Conservation (phyloP, 2,888 invertebrate genomes). For the Dasysyrphus albostriatus region DNA sequence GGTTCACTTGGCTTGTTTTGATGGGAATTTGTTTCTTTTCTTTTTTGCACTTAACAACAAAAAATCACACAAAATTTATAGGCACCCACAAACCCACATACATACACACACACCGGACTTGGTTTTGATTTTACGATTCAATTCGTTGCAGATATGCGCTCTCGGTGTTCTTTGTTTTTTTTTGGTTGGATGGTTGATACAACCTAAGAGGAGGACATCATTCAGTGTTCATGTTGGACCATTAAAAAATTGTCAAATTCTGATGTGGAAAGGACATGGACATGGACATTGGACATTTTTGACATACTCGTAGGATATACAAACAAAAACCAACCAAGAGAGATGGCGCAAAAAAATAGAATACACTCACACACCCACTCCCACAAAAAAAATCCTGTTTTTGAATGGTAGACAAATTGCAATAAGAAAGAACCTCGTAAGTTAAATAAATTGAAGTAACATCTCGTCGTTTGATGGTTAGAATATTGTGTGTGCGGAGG, state of each 20-base stretch:
- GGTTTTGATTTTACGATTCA: conserved; percentile 74
- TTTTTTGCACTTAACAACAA: conserved; percentile 9
- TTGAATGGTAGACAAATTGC: conserved; percentile 38
- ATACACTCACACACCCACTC: not conserved
- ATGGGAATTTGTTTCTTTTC: conserved; percentile 33
- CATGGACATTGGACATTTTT: conserved; percentile 22
- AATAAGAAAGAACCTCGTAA: conserved; percentile 30
- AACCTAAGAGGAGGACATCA: conserved; percentile 4
- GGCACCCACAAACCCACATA: too few relatives aligned
- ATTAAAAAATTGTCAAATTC: conserved; percentile 74
- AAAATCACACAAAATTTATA: conserved; percentile 52
- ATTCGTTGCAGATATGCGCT: conserved; percentile 55
- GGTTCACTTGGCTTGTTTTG: conserved; percentile 68
- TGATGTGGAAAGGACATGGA: conserved; percentile 48
- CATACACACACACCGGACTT: conserved; percentile 41
- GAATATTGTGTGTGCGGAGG: not conserved
- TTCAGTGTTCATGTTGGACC: conserved; percentile 53
- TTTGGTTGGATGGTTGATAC: conserved; percentile 9
- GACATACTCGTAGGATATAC: conserved; percentile 1
- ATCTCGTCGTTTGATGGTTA: conserved; percentile 11
- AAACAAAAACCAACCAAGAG: conserved; percentile 8
- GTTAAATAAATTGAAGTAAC: conserved; percentile 47
- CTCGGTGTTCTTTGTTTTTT: not conserved
- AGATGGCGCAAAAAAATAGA: not conserved
- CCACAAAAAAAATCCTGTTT: not conserved